A percentile compares a stretch with the other conserved stretches of the same genome.
Evolutionary conservation across 2,888 invertebrate genomes (phyloP).

Genomic region (Lypha dubia): DNA sequence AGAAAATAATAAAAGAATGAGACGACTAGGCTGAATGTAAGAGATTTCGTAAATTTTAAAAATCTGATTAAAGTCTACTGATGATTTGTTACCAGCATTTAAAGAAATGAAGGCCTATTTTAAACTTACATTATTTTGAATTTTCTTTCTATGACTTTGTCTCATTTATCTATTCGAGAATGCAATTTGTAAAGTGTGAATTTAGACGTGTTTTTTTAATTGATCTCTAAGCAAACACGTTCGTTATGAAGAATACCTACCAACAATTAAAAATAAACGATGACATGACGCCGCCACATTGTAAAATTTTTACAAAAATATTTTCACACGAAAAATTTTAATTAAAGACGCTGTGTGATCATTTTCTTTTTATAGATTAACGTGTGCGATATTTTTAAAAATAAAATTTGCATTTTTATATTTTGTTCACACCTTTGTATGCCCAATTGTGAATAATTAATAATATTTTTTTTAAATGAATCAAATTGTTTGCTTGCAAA

Average conservation of each 20-base stretch:
- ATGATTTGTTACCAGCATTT: too few relatives aligned
- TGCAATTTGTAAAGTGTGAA: background rate
- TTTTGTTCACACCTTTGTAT: conserved; percentile 55
- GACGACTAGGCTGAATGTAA: too few relatives aligned
- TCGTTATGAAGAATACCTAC: background rate
- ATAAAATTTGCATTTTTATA: conserved; percentile 43
- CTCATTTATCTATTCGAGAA: too few relatives aligned
- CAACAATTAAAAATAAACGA: conserved; percentile 32
- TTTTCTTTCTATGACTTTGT: background rate
- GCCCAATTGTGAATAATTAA: too few relatives aligned
- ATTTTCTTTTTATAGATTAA: conserved; percentile 49
- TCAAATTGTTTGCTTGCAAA: conserved; percentile 15
- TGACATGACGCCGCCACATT: conserved; percentile 14
- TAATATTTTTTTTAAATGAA: conserved; percentile 15
- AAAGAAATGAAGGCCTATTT: too few relatives aligned
- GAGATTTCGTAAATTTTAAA: too few relatives aligned
- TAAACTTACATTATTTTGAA: background rate
- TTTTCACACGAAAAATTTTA: conserved; percentile 8
- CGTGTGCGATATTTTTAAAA: conserved; percentile 33
- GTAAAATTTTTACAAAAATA: background rate
- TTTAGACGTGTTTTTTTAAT: background rate
- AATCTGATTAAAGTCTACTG: too few relatives aligned
- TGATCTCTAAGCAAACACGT: conserved; percentile 4
- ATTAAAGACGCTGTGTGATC: conserved; percentile 20
- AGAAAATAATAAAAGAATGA: too few relatives aligned